phyloP scores from a whole-genome alignment of 2,797 vertebrate species.

The Dermochelys coriacea region DNA sequence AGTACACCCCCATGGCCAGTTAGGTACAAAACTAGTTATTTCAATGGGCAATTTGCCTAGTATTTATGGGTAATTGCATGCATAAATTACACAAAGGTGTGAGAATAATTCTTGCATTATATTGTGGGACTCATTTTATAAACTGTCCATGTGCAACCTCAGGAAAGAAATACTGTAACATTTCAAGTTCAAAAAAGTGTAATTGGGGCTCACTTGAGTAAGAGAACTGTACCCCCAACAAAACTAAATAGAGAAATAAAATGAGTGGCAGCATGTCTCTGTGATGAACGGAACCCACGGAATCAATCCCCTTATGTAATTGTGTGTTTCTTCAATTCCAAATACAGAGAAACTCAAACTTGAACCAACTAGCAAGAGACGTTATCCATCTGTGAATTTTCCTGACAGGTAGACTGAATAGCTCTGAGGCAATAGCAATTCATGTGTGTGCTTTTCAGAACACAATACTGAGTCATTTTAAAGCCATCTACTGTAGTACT shows the following conservation, averaged over 20 bases:
- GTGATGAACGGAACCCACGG: neutral
- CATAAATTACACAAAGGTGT: neutral
- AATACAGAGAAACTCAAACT: slow-evolving; percentile 28
- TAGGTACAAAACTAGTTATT: neutral
- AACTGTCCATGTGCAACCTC: too few relatives aligned
- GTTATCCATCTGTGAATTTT: slow-evolving; percentile 72
- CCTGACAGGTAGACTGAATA: slow-evolving; percentile 75
- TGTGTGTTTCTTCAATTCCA: slow-evolving; percentile 21
- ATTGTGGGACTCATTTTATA: too few relatives aligned
- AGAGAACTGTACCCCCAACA: neutral
- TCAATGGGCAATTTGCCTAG: neutral
- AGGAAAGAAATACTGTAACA: neutral
- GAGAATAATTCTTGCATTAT: neutral
- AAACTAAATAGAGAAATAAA: neutral
- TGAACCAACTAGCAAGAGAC: too few relatives aligned
- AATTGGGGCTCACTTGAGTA: neutral
- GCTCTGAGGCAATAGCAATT: slow-evolving; percentile 66
- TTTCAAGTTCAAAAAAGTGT: neutral
- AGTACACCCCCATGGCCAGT: rapidly evolving
- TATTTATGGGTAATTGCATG: neutral
- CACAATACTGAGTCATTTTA: slow-evolving; percentile 72
- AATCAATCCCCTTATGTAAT: slow-evolving; percentile 59
- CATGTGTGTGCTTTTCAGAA: slow-evolving; percentile 73
- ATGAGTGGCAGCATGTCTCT: neutral
- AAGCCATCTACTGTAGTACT: slow-evolving; percentile 72